Evolutionary conservation across 92 coral and sea anemone species (phyloP).

Genomic region (Virgularia gustaviana): DNA sequence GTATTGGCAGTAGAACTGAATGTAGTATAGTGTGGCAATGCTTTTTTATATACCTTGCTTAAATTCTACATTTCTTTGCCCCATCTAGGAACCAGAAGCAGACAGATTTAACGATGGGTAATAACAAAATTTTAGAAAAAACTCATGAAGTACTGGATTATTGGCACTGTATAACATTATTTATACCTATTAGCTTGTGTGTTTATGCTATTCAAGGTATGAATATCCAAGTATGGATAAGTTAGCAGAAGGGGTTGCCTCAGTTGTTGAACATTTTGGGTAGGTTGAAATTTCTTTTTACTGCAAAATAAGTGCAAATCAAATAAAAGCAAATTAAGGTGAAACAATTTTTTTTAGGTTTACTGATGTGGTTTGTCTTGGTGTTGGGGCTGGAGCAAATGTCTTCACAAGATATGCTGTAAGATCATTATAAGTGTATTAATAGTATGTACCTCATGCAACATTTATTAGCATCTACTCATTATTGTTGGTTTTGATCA

Average conservation of each 20-base stretch:
- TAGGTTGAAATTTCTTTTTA: too few relatives aligned
- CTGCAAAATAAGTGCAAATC: too few relatives aligned
- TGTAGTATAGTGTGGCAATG: background rate
- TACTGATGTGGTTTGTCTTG: conserved; percentile 75
- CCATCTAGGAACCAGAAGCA: conserved; percentile 83
- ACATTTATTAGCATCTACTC: background rate
- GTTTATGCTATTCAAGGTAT: conserved; percentile 53
- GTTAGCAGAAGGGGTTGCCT: conserved; percentile 86
- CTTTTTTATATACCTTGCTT: too few relatives aligned
- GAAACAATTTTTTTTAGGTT: conserved; percentile 39
- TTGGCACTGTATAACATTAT: background rate
- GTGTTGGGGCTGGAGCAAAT: conserved; percentile 97
- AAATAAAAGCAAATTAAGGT: too few relatives aligned
- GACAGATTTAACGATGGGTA: conserved; percentile 88
- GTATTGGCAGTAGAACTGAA: background rate
- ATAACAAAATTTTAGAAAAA: background rate
- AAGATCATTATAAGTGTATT: conserved; percentile 28
- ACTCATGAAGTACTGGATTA: background rate
- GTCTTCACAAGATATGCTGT: conserved; percentile 87
- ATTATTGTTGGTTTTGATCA: background rate
- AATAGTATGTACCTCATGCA: too few relatives aligned
- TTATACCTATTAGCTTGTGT: background rate
- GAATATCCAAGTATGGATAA: conserved; percentile 82
- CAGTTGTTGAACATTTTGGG: conserved; percentile 96
- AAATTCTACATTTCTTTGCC: background rate